Evolutionary conservation across 1,140 invertebrate genomes (phyloP).

Genomic region (Asbolus verrucosus): DNA sequence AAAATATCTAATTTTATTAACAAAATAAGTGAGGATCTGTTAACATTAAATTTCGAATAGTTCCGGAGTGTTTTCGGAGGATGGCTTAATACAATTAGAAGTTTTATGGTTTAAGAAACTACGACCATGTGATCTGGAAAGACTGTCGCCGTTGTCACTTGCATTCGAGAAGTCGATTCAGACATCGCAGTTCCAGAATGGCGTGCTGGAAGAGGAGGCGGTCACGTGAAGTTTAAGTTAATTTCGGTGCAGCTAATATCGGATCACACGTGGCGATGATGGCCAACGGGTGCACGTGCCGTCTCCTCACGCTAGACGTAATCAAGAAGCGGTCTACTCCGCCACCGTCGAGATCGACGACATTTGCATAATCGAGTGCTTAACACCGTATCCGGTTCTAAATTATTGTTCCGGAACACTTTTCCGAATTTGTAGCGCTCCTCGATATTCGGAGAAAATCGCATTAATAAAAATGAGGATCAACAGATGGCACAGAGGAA

Average conservation of each 20-base stretch:
- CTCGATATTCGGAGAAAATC: background rate
- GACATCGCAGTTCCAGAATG: too few species aligned
- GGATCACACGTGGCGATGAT: slow-evolving; percentile 24
- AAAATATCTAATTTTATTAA: too few species aligned
- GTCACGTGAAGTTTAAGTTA: background rate
- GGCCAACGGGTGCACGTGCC: slow-evolving; percentile 16
- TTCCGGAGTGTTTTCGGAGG: too few species aligned
- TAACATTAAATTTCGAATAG: too few species aligned
- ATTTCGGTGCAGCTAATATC: background rate
- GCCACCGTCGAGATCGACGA: background rate
- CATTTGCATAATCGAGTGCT: slow-evolving; percentile 37
- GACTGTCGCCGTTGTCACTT: too few species aligned
- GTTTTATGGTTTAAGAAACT: too few species aligned
- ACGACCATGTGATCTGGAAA: too few species aligned
- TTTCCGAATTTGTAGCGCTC: slow-evolving; percentile 18
- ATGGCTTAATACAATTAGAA: too few species aligned
- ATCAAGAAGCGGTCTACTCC: slow-evolving; percentile 11
- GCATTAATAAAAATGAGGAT: background rate
- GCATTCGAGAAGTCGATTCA: background rate
- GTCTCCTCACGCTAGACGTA: background rate
- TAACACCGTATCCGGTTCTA: slow-evolving; percentile 16
- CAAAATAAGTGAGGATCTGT: too few species aligned
- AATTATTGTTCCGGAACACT: slow-evolving; percentile 37
- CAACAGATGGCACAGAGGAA: background rate
- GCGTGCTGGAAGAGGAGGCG: background rate